Percentiles rank a stretch among this genome's conserved stretches.
phyloP scores from a whole-genome alignment of 2,888 invertebrate genomes.

The Ornithoptera priamus region DNA sequence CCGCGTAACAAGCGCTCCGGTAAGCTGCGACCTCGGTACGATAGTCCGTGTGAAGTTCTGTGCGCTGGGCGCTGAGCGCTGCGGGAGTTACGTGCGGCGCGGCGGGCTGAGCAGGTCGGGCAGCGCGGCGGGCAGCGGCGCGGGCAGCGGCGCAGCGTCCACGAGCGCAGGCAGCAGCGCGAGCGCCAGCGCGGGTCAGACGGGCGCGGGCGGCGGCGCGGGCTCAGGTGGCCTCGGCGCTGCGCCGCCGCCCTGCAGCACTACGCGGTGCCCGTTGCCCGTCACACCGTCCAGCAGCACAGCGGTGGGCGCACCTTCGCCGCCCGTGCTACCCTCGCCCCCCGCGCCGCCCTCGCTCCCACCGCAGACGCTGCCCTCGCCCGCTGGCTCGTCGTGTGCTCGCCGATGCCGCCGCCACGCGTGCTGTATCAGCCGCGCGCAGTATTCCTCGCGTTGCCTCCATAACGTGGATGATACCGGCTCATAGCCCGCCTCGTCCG shows the following conservation, averaged over 20 bases:
- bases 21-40: constrained; percentile 70
- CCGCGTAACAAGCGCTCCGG: constrained; percentile 75
- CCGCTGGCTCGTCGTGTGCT: constrained; percentile 77
- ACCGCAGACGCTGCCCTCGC: constrained; percentile 56
- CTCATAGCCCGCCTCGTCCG: constrained; percentile 94
- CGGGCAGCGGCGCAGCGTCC: constrained; percentile 75
- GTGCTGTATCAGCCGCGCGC: constrained; percentile 96
- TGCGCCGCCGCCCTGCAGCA: constrained; percentile 92
- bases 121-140: constrained; percentile 75
- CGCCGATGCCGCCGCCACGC: constrained; percentile 95
- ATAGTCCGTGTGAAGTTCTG: constrained; percentile 35
- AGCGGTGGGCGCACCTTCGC: constrained; percentile 85
- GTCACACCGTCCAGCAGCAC: constrained; percentile 90
- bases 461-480: constrained; percentile 96
- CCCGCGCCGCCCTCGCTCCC: constrained; percentile 67
- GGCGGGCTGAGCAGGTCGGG: constrained; percentile 77
- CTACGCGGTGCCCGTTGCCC: constrained; percentile 92
- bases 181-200: constrained; percentile 78
- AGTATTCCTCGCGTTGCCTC: constrained; percentile 98
- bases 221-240: constrained; percentile 94
- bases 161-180: constrained; percentile 76
- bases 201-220: constrained; percentile 85
- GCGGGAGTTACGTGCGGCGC: constrained; percentile 72
- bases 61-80: constrained; percentile 56
- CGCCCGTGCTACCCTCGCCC: constrained; percentile 83